Conservation (phyloP, 2,113 vertebrate genomes). For the Zosterops borbonicus region DNA sequence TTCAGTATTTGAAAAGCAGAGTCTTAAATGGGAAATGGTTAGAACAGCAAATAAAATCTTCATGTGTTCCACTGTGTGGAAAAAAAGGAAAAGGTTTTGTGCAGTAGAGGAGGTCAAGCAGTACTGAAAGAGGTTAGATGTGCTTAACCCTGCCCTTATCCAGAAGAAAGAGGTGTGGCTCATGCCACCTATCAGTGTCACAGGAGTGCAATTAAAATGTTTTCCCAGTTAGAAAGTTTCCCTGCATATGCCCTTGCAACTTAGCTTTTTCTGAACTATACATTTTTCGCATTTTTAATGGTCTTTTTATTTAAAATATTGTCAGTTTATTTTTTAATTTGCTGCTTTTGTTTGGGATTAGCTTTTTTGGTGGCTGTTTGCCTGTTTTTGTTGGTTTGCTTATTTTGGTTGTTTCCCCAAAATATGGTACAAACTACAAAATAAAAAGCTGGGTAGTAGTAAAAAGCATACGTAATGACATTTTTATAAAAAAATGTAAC, state of each 20-base stretch:
- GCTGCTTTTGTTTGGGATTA: not conserved
- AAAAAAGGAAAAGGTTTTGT: not conserved
- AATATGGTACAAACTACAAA: not conserved
- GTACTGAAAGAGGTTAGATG: not conserved
- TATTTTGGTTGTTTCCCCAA: not conserved
- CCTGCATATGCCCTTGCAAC: not conserved
- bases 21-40: not conserved
- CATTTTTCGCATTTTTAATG: not conserved
- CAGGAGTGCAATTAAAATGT: not conserved
- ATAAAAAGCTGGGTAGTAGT: not conserved
- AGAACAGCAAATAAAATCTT: not conserved
- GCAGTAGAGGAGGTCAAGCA: not conserved
- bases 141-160: not conserved
- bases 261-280: not conserved
- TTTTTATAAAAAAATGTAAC: not conserved
- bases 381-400: not conserved
- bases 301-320: not conserved
- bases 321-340: not conserved
- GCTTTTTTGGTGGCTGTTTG: accelerated
- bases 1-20: not conserved
- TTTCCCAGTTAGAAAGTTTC: not conserved
- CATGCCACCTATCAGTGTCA: not conserved
- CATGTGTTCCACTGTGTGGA: not conserved
- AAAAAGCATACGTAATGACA: not conserved
- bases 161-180: not conserved